Conservation (phyloP, 2,113 vertebrate genomes). For the Dinomys branickii region DNA sequence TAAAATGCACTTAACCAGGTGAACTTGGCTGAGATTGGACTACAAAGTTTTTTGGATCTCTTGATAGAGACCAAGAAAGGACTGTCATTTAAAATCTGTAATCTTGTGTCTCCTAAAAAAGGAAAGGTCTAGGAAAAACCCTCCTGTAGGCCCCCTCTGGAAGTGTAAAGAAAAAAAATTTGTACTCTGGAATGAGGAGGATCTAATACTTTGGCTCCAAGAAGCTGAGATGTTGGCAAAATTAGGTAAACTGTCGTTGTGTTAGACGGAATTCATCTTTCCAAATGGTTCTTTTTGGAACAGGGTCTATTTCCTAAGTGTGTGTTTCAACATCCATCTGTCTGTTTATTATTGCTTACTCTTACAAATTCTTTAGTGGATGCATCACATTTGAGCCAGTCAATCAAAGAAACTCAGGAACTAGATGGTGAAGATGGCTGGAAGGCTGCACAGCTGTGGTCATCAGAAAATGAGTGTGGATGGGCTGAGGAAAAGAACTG, state of each 20-base stretch:
- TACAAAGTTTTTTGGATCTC: background rate
- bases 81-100: background rate
- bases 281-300: conserved; percentile 22
- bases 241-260: conserved; percentile 23
- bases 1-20: background rate
- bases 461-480: background rate
- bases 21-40: background rate
- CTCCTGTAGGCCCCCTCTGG: background rate
- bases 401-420: background rate
- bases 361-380: background rate
- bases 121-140: conserved; percentile 28
- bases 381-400: background rate
- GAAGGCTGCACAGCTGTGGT: background rate
- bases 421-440: background rate
- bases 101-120: conserved; percentile 7
- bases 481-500: background rate
- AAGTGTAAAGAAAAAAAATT: background rate
- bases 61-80: conserved; percentile 31
- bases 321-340: conserved; percentile 36
- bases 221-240: conserved; percentile 45
- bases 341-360: conserved; percentile 42
- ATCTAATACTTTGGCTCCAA: background rate
- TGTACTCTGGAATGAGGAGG: background rate
- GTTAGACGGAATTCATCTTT: background rate
- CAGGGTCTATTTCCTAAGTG: conserved; percentile 45